phyloP scores from a whole-genome alignment of 2,888 invertebrate genomes.

The Drepana falcataria region DNA sequence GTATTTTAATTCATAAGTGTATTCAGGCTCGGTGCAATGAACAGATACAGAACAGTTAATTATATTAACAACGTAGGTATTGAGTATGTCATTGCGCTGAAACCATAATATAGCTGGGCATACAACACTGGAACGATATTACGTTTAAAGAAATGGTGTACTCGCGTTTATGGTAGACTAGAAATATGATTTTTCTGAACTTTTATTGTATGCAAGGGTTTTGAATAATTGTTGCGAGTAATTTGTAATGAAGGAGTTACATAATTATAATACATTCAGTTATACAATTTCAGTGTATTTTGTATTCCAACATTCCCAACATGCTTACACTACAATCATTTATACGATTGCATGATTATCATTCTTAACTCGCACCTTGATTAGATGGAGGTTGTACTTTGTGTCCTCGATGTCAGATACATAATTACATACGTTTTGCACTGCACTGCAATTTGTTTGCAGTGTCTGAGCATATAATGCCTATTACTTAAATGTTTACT shows the following conservation, averaged over 20 bases:
- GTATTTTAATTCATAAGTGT: conserved; percentile 19
- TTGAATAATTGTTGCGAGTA: conserved; percentile 45
- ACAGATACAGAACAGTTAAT: conserved; percentile 4
- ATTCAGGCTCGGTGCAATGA: conserved; percentile 20
- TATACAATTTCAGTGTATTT: conserved; percentile 20
- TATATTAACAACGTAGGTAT: too few species aligned
- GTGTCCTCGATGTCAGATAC: too few species aligned
- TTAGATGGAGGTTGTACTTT: too few species aligned
- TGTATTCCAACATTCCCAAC: conserved; percentile 9
- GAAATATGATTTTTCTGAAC: conserved; percentile 38
- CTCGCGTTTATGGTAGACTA: conserved; percentile 36
- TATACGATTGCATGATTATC: too few species aligned
- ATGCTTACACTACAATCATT: neutral
- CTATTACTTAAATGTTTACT: too few species aligned
- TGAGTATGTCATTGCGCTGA: conserved; percentile 5
- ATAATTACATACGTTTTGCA: too few species aligned
- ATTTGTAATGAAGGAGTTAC: conserved; percentile 45
- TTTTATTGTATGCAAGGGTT: conserved; percentile 40
- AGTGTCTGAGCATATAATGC: too few species aligned
- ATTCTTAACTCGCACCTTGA: too few species aligned
- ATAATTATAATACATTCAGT: conserved; percentile 42
- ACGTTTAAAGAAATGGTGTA: conserved; percentile 27
- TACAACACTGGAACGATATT: conserved; percentile 1
- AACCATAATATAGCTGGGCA: conserved; percentile 2
- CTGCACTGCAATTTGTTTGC: too few species aligned